phyloP scores from a whole-genome alignment of 2,113 vertebrate genomes.

The Corythornis cristatus region DNA sequence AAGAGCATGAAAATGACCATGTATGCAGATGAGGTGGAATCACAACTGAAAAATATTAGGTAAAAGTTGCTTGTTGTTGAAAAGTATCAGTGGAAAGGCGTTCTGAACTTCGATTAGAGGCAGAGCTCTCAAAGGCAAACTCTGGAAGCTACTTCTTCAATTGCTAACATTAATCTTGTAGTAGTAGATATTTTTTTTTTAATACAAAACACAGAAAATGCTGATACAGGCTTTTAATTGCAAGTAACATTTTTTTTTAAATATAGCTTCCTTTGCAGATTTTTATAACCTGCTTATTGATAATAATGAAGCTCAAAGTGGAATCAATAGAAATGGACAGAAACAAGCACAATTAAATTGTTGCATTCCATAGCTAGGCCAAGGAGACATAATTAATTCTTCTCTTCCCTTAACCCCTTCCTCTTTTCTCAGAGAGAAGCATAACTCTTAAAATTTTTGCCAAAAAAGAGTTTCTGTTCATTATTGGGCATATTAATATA shows the following conservation, averaged over 20 bases:
- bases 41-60: slow-evolving; percentile 90
- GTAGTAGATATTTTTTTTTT: too few species aligned
- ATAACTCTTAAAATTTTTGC: not conserved
- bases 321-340: not conserved
- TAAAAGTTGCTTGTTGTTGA: slow-evolving; percentile 44
- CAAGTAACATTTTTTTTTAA: not conserved
- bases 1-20: slow-evolving; percentile 99
- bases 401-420: not conserved
- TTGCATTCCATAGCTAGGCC: not conserved
- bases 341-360: not conserved
- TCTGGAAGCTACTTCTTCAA: not conserved
- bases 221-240: not conserved
- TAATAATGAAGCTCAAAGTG: not conserved
- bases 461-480: not conserved
- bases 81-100: not conserved
- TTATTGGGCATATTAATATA: not conserved
- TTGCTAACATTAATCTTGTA: not conserved
- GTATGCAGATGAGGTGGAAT: slow-evolving; percentile 97
- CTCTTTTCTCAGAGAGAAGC: not conserved
- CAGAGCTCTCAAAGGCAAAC: not conserved
- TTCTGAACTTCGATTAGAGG: not conserved
- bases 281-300: not conserved
- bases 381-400: not conserved
- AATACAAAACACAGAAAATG: not conserved
- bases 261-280: not conserved